phyloP scores from a whole-genome alignment of 53 echinoderm and acorn worm genomes.

The Echinarachnius parma region DNA sequence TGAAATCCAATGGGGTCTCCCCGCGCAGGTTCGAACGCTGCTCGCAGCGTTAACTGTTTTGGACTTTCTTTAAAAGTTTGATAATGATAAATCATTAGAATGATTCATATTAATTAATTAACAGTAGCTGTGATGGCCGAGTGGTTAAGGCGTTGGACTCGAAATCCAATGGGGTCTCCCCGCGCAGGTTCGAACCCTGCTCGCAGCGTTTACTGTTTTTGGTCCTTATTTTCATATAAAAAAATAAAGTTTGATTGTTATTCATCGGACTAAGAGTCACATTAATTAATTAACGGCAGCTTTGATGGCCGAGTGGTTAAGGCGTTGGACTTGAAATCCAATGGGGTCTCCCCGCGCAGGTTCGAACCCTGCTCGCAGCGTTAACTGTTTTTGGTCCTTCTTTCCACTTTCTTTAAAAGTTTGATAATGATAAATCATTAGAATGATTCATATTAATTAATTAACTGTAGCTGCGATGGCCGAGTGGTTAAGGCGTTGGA shows the following conservation, averaged over 20 bases:
- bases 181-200: conserved; percentile 46
- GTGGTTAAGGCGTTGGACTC: conserved; percentile 55
- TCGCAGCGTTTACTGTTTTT: no score
- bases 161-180: conserved; percentile 60
- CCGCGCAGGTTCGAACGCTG: conserved; percentile 99
- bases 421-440: no score
- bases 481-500: conserved; percentile 58
- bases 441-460: no score
- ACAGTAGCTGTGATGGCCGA: conserved; percentile 49
- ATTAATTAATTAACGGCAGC: no score
- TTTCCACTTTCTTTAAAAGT: no score
- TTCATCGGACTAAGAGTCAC: no score
- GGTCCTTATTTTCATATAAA: no score
- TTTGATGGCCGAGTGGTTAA: conserved; percentile 99
- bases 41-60: conserved; percentile 73
- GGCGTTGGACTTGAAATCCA: conserved; percentile 99
- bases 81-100: no score
- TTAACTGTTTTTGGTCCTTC: no score
- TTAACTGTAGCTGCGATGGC: conserved; percentile 42
- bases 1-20: conserved; percentile 99
- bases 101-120: no score
- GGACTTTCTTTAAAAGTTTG: no score
- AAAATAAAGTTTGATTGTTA: no score
- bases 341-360: conserved; percentile 99
- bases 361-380: conserved; percentile 99